Percentiles rank a stretch among this genome's conserved stretches.
Conservation (phyloP, 1,140 invertebrate species). For the Megalopta genalis region DNA sequence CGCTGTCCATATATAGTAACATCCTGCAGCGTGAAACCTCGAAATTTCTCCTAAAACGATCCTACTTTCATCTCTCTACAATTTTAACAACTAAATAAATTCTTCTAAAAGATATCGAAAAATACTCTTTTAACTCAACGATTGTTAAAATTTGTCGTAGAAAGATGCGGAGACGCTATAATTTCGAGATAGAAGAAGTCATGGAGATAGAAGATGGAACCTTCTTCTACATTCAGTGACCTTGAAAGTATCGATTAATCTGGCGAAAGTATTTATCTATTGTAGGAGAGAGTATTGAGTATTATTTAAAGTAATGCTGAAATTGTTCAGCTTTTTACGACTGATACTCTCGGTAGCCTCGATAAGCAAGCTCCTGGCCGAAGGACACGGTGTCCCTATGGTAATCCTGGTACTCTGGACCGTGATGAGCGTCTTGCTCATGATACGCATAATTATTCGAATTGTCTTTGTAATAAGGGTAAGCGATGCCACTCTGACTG, state of each 20-base stretch:
- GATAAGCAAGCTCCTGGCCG: slow-evolving; percentile 85
- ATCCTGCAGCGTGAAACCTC: background rate
- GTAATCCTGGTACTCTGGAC: slow-evolving; percentile 67
- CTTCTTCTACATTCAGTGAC: too few relatives aligned
- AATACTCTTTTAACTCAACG: too few relatives aligned
- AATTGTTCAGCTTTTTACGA: slow-evolving; percentile 7
- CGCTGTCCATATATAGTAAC: background rate
- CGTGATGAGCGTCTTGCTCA: slow-evolving; percentile 52
- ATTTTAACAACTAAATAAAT: too few relatives aligned
- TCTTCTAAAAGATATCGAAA: too few relatives aligned
- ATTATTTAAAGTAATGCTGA: background rate
- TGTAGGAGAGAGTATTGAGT: too few relatives aligned
- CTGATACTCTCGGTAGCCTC: slow-evolving; percentile 83
- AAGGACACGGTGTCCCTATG: slow-evolving; percentile 82
- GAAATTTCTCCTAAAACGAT: background rate
- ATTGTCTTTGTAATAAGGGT: slow-evolving; percentile 79
- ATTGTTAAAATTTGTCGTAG: too few relatives aligned
- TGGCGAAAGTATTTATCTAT: background rate
- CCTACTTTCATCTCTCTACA: background rate
- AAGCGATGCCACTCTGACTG: slow-evolving; percentile 80
- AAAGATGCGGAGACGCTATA: too few relatives aligned
- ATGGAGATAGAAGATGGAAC: background rate
- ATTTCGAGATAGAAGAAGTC: background rate
- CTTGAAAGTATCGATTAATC: background rate
- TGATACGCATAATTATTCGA: slow-evolving; percentile 59